Conservation (phyloP, 2,888 invertebrate species). For the Drosophila paucipuncta region DNA sequence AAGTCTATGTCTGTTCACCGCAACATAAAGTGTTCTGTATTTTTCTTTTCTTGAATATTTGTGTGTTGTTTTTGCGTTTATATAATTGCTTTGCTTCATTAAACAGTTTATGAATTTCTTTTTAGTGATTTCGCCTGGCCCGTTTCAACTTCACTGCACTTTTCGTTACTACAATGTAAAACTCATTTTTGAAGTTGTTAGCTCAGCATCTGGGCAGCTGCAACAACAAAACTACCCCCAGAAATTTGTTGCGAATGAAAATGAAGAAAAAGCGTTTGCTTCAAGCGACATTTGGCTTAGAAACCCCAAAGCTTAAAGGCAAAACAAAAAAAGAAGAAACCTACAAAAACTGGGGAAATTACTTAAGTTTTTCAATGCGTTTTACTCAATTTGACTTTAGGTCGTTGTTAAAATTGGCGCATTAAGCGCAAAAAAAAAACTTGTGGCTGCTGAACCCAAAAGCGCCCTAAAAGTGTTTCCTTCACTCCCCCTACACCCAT, state of each 20-base stretch:
- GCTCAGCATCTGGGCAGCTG: constrained; percentile 58
- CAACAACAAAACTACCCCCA: constrained; percentile 54
- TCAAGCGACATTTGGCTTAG: constrained; percentile 55
- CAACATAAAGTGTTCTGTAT: not conserved
- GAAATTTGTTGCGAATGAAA: constrained; percentile 16
- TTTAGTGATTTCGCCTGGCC: constrained; percentile 7
- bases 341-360: constrained; percentile 60
- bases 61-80: constrained; percentile 43
- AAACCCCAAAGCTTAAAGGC: constrained; percentile 29
- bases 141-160: constrained; percentile 66
- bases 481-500: not conserved
- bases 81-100: constrained; percentile 74
- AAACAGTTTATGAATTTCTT: constrained; percentile 69
- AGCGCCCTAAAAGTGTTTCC: constrained; percentile 61
- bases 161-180: constrained; percentile 56
- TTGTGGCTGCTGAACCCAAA: constrained; percentile 58
- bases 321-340: constrained; percentile 7
- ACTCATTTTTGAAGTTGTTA: constrained; percentile 40
- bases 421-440: constrained; percentile 65
- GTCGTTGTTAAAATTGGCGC: constrained; percentile 75
- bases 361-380: constrained; percentile 79
- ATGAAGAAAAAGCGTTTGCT: constrained; percentile 35
- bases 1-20: not conserved
- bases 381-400: constrained; percentile 79
- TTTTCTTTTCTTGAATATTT: constrained; percentile 25